Evolutionary conservation across 1,140 invertebrate genomes (phyloP).

Genomic region (Drosophila ohnishii): DNA sequence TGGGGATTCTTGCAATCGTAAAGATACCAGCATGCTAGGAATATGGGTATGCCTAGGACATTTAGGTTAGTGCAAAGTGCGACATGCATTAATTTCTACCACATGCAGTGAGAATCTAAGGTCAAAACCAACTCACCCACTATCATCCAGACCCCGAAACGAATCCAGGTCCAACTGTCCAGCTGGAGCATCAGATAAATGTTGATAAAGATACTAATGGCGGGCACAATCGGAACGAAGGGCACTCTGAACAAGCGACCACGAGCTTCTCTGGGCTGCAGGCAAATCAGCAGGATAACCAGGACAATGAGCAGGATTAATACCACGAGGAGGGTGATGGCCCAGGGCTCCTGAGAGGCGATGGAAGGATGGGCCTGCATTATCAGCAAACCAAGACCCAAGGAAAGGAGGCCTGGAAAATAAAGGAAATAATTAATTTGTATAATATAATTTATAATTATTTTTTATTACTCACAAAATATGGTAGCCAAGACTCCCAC

Average conservation of each 20-base stretch:
- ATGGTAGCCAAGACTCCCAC: constrained; percentile 60
- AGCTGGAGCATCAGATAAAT: constrained; percentile 89
- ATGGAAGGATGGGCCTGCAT: constrained; percentile 67
- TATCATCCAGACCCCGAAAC: constrained; percentile 88
- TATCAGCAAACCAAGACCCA: constrained; percentile 69
- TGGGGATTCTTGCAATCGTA: constrained; percentile 66
- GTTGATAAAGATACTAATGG: constrained; percentile 88
- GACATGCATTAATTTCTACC: constrained; percentile 62
- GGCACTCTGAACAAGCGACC: constrained; percentile 85
- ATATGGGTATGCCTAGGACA: constrained; percentile 73
- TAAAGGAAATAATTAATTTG: too few relatives aligned
- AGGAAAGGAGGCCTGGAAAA: constrained; percentile 57
- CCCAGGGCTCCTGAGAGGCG: constrained; percentile 56
- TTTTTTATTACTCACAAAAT: constrained; percentile 58
- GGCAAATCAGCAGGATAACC: constrained; percentile 63
- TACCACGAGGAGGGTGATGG: constrained; percentile 53
- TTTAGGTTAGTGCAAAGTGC: constrained; percentile 36
- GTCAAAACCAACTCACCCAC: constrained; percentile 83
- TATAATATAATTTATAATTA: too few relatives aligned
- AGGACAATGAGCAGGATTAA: constrained; percentile 56
- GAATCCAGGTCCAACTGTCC: constrained; percentile 88
- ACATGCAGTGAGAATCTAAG: constrained; percentile 42
- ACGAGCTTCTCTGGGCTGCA: constrained; percentile 66
- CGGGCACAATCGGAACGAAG: constrained; percentile 88
- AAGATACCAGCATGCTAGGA: constrained; percentile 77